Percentiles rank a stretch among this genome's conserved stretches.
These are phyloP conservation scores for Oscheius myriophilus DNA, from an alignment of 2,888 invertebrate species.

Conservation along the genomic window DNA sequence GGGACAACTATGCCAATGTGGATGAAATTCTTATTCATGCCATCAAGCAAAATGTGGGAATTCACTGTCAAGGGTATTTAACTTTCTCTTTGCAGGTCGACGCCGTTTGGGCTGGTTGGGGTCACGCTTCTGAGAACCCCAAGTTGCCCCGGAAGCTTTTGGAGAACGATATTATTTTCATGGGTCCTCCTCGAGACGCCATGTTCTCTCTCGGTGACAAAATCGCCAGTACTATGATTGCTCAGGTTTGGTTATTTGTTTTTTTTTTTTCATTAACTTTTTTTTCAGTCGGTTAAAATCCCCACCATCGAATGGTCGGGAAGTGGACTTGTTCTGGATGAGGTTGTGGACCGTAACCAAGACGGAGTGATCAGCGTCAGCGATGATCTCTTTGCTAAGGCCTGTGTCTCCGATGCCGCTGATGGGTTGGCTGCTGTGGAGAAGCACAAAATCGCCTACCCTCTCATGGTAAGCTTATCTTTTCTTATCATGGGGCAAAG, in stretches of 20 bases:
- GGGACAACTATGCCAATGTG: constrained; percentile 99
- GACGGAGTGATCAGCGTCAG: constrained; percentile 75
- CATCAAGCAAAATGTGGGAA: constrained; percentile 84
- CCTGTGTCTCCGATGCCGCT: constrained; percentile 86
- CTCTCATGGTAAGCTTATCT: constrained; percentile 76
- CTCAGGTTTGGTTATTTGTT: constrained; percentile 79
- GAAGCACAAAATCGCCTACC: constrained; percentile 89
- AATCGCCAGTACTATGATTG: constrained; percentile 97
- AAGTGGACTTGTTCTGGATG: constrained; percentile 71
- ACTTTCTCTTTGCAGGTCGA: constrained; percentile 44
- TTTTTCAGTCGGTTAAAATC: constrained; percentile 81
- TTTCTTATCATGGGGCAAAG: constrained; percentile 6
- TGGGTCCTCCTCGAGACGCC: constrained; percentile 89
- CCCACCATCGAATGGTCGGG: constrained; percentile 99
- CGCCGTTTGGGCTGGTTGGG: constrained; percentile 99
- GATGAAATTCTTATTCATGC: constrained; percentile 97
- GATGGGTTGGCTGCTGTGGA: constrained; percentile 82
- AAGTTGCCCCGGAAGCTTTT: constrained; percentile 92
- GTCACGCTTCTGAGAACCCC: constrained; percentile 98
- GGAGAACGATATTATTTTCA: constrained; percentile 90
- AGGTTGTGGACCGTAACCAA: background rate
- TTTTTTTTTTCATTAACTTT: background rate
- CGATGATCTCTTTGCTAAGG: constrained; percentile 89
- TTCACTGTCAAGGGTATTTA: background rate
- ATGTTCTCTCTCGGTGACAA: constrained; percentile 99